phyloP scores from a whole-genome alignment of 2,113 vertebrate species.

The Peromyscus polionotus region DNA sequence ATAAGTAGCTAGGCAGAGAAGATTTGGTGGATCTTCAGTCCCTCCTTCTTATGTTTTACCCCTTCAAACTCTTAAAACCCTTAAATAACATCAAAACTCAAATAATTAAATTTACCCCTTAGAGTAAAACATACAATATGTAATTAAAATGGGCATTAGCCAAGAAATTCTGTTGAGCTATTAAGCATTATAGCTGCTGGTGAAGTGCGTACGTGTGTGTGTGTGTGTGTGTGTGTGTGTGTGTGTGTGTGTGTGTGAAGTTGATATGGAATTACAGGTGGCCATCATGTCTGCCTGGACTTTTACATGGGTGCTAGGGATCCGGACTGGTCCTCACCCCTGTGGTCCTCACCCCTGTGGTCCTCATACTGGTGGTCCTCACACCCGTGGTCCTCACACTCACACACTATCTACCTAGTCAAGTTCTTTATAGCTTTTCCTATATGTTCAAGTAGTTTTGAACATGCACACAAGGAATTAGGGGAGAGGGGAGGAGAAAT shows the following conservation, averaged over 20 bases:
- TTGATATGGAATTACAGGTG: neutral
- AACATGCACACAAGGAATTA: neutral
- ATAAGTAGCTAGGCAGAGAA: neutral
- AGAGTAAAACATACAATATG: neutral
- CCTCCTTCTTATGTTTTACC: neutral
- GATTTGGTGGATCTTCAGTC: neutral
- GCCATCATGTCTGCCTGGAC: neutral
- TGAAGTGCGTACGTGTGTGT: neutral
- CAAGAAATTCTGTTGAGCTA: neutral
- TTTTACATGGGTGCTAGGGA: neutral
- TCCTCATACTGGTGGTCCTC: neutral
- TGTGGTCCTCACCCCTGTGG: neutral
- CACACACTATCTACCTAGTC: neutral
- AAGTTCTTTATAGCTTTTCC: neutral
- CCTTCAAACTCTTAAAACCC: neutral
- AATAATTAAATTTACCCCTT: neutral
- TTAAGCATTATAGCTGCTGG: neutral
- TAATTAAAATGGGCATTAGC: conserved; percentile 31
- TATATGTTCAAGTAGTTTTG: neutral
- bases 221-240: neutral
- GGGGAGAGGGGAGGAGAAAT: neutral
- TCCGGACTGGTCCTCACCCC: neutral
- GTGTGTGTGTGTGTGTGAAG: neutral
- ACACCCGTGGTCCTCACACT: neutral
- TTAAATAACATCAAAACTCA: neutral